phyloP scores from a whole-genome alignment of 1,140 invertebrate species.

The Zeugodacus cucurbitae region DNA sequence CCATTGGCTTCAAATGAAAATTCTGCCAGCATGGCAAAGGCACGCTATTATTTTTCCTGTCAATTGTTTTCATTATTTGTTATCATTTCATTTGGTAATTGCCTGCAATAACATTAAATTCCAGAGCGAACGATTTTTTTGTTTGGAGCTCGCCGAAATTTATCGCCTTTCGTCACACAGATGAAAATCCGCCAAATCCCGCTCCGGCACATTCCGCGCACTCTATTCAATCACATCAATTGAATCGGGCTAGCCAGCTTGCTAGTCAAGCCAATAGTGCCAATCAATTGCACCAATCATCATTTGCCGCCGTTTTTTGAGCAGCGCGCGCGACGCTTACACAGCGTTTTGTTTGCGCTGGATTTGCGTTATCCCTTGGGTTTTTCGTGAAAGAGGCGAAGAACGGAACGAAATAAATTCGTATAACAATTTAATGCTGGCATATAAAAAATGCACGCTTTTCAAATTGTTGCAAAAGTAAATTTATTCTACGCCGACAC shows the following conservation, averaged over 20 bases:
- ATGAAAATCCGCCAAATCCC: neutral
- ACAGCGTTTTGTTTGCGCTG: neutral
- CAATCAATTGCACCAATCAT: conserved; percentile 15
- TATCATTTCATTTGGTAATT: neutral
- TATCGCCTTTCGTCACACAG: neutral
- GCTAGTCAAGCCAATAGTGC: conserved; percentile 4
- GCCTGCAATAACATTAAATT: neutral
- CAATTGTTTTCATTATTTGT: neutral
- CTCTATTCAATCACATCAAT: conserved; percentile 24
- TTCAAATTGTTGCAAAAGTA: conserved; percentile 23
- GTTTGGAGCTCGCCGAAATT: neutral
- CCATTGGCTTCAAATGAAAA: too few relatives aligned
- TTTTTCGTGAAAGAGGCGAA: neutral
- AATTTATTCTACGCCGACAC: neutral
- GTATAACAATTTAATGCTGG: conserved; percentile 28
- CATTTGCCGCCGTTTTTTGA: neutral
- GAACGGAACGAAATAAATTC: neutral
- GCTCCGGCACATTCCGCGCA: conserved; percentile 14
- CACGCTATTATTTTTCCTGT: neutral
- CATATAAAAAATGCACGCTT: conserved; percentile 14
- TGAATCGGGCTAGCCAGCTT: neutral
- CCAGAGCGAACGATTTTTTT: neutral
- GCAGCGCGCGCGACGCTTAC: neutral
- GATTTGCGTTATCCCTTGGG: neutral
- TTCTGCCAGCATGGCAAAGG: too few relatives aligned